Evolutionary conservation across 2,113 vertebrate species (phyloP).

Genomic region (Mus spicilegus): DNA sequence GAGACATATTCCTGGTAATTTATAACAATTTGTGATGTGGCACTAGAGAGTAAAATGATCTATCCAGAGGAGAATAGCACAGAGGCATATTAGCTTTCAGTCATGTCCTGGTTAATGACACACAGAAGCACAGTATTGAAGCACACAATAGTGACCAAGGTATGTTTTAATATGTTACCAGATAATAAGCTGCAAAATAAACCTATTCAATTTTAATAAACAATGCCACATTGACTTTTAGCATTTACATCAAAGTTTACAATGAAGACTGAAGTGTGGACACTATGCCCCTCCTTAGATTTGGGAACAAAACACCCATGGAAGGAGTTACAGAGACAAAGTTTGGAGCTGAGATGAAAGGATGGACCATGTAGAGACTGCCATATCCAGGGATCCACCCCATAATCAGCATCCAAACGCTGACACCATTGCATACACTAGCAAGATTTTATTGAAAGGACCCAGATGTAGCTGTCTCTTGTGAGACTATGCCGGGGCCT

Average conservation of each 20-base stretch:
- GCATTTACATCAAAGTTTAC: slow-evolving; percentile 38
- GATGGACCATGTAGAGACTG: no score
- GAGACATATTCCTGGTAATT: slow-evolving; percentile 67
- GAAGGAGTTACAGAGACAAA: no score
- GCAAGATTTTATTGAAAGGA: no score
- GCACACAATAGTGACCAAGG: slow-evolving; percentile 68
- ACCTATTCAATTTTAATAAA: slow-evolving; percentile 78
- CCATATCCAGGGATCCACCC: no score
- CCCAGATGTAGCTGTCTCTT: no score
- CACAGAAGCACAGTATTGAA: slow-evolving; percentile 76
- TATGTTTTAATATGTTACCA: slow-evolving; percentile 69
- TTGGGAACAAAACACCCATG: no score
- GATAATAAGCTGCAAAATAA: slow-evolving; percentile 81
- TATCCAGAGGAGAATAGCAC: slow-evolving; percentile 72
- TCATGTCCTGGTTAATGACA: slow-evolving; percentile 85
- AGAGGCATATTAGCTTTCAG: slow-evolving; percentile 83
- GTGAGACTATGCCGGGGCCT: no score
- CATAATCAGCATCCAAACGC: no score
- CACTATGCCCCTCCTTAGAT: no score
- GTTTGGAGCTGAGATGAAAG: no score
- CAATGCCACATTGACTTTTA: slow-evolving; percentile 36
- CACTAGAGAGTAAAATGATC: slow-evolving; percentile 72
- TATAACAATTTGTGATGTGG: slow-evolving; percentile 76
- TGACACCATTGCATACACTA: no score
- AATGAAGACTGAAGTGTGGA: no score